phyloP scores from a whole-genome alignment of 2,797 vertebrate genomes.

The Sebastes hubbsi region DNA sequence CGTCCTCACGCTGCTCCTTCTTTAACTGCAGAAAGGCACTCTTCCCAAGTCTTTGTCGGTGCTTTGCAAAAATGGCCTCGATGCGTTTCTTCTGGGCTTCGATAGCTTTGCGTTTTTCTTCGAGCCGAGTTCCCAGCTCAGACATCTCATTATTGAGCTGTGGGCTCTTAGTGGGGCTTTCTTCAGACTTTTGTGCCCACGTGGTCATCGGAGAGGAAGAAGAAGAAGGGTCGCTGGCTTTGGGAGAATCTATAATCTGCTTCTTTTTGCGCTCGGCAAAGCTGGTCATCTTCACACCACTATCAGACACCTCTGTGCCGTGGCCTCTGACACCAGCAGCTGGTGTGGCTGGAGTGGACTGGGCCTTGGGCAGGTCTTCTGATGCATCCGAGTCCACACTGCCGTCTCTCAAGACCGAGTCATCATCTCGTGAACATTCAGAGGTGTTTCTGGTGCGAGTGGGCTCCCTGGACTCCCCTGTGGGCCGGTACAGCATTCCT shows the following conservation, averaged over 20 bases:
- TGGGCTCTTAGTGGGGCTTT: conserved; percentile 81
- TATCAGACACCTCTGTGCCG: conserved; percentile 73
- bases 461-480: conserved; percentile 61
- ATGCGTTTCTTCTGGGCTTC: conserved; percentile 96
- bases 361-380: conserved; percentile 84
- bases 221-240: conserved; percentile 44
- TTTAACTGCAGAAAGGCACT: conserved; percentile 91
- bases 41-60: conserved; percentile 91
- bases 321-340: conserved; percentile 46
- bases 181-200: conserved; percentile 79
- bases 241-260: conserved; percentile 75
- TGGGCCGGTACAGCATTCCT: conserved; percentile 74
- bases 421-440: conserved; percentile 86
- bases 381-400: conserved; percentile 88
- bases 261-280: conserved; percentile 93
- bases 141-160: conserved; percentile 90
- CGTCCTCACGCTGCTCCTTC: conserved; percentile 80
- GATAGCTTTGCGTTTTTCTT: conserved; percentile 92
- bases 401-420: conserved; percentile 87
- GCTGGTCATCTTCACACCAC: conserved; percentile 91
- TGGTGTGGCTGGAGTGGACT: conserved; percentile 76
- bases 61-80: conserved; percentile 93
- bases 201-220: conserved; percentile 66
- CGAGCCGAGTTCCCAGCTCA: conserved; percentile 88
- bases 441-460: conserved; percentile 77